A percentile compares a stretch with the other conserved stretches of the same genome.
Evolutionary conservation across 2,797 vertebrate species (phyloP).

Genomic region (Phaenicophaeus curvirostris): DNA sequence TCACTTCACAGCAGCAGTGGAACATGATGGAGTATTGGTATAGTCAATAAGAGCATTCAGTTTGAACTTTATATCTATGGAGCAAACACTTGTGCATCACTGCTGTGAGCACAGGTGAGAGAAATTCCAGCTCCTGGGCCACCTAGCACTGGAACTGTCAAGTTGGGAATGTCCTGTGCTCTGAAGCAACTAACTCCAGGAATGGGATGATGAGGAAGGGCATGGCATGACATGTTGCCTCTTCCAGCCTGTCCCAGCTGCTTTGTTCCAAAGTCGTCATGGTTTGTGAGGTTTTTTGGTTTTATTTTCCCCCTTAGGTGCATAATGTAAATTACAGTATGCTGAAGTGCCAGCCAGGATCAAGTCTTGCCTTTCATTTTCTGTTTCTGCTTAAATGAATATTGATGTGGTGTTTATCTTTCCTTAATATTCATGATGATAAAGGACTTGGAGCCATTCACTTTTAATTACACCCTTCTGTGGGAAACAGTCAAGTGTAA

Average conservation of each 20-base stretch:
- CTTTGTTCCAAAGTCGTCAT: not conserved
- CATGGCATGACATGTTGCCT: not conserved
- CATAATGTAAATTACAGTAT: not conserved
- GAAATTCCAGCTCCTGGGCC: not conserved
- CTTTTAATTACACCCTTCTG: constrained; percentile 76
- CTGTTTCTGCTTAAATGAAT: constrained; percentile 69
- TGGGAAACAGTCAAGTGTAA: constrained; percentile 66
- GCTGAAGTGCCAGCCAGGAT: not conserved
- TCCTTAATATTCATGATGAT: constrained; percentile 78
- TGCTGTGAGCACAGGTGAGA: not conserved
- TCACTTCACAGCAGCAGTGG: not conserved
- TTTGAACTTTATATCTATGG: not conserved
- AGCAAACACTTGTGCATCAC: not conserved
- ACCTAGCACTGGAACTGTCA: not conserved
- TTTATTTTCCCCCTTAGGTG: not conserved
- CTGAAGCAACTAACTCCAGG: not conserved
- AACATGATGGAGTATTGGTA: fast-evolving
- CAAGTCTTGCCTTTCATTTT: constrained; percentile 59
- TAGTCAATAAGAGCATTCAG: not conserved
- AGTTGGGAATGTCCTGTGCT: not conserved
- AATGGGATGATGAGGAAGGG: not conserved
- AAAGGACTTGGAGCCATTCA: constrained; percentile 73
- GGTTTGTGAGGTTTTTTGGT: not conserved
- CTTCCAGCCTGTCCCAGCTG: not conserved
- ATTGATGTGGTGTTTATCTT: constrained; percentile 75